These are phyloP conservation scores for Zhuqinia jingwanae DNA, from an alignment of 2,888 invertebrate species.

Conservation along the genomic window DNA sequence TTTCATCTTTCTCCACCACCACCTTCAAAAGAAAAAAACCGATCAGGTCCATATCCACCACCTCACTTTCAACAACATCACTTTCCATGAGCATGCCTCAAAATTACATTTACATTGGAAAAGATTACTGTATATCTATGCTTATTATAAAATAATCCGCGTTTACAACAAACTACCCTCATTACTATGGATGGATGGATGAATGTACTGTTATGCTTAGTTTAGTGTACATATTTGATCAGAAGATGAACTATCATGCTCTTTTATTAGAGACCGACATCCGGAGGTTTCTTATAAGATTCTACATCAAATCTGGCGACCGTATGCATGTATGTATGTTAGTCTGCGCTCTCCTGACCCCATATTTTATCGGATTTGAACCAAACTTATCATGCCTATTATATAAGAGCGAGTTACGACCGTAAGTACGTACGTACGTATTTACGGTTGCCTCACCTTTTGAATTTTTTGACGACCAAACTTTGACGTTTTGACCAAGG, in stretches of 20 bases:
- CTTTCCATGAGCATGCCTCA: constrained; percentile 30
- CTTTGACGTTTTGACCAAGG: too few species aligned
- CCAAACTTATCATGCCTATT: too few species aligned
- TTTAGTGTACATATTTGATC: background rate
- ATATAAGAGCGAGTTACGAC: too few species aligned
- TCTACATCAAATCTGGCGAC: too few species aligned
- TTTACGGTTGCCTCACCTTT: too few species aligned
- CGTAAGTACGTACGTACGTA: too few species aligned
- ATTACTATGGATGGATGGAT: background rate
- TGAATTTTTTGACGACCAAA: too few species aligned
- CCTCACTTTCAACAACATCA: constrained; percentile 22
- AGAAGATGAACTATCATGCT: background rate
- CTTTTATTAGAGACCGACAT: background rate
- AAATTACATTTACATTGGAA: constrained; percentile 23
- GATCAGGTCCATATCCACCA: background rate
- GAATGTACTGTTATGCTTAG: background rate
- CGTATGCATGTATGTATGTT: too few species aligned
- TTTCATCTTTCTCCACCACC: background rate
- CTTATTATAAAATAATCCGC: background rate
- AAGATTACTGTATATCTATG: background rate
- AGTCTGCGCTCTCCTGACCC: too few species aligned
- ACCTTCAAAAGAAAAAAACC: background rate
- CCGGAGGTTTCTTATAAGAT: too few species aligned
- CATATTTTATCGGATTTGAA: too few species aligned
- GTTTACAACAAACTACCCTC: constrained; percentile 11